phyloP scores from a whole-genome alignment of 1,140 invertebrate species.

The Scaptomyza montana region DNA sequence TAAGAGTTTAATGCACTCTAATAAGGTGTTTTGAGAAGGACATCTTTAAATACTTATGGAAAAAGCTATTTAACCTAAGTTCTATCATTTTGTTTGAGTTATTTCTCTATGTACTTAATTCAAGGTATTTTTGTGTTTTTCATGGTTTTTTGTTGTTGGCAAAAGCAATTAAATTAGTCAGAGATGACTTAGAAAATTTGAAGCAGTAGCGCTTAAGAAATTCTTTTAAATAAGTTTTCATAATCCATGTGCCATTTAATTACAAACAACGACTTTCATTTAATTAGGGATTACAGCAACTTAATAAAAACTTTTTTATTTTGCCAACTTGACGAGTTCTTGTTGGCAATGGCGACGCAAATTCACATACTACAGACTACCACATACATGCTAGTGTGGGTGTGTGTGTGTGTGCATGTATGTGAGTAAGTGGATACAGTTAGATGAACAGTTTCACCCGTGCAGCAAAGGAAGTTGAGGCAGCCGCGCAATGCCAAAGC shows the following conservation, averaged over 20 bases:
- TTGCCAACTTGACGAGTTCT: constrained; percentile 47
- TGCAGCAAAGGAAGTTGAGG: constrained; percentile 20
- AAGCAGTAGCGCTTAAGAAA: neutral
- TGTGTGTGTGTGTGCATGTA: neutral
- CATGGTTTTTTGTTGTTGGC: neutral
- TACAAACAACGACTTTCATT: constrained; percentile 64
- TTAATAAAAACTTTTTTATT: constrained; percentile 65
- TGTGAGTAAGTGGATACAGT: constrained; percentile 1
- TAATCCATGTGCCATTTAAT: constrained; percentile 55
- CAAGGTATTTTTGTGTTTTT: neutral
- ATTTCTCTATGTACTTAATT: too few species aligned
- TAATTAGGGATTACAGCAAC: constrained; percentile 78
- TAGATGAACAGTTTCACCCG: neutral
- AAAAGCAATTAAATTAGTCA: neutral
- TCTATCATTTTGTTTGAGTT: too few species aligned
- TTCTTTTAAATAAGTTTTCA: neutral
- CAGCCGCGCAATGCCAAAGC: constrained; percentile 64
- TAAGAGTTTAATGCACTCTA: too few species aligned
- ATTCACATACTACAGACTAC: constrained; percentile 6
- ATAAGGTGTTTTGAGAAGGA: too few species aligned
- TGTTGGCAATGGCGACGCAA: neutral
- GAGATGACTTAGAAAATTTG: neutral
- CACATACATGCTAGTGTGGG: neutral
- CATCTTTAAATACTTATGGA: too few species aligned
- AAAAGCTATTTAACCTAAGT: too few species aligned